Conservation (phyloP, 2,113 vertebrate species). For the Leucopternis melanops region DNA sequence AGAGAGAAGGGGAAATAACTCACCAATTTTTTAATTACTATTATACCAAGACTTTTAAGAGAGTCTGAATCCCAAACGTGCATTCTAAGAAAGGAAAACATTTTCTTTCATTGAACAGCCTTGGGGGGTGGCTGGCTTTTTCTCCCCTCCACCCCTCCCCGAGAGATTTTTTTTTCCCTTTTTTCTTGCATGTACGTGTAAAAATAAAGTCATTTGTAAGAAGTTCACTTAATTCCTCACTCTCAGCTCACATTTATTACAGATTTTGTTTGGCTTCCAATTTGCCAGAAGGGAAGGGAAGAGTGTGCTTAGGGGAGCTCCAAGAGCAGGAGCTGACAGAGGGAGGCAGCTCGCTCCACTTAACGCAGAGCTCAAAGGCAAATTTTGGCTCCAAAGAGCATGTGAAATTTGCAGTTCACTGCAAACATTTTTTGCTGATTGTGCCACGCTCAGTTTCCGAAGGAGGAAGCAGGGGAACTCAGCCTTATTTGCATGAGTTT, state of each 20-base stretch:
- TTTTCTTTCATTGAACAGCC: not conserved
- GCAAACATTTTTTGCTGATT: constrained; percentile 36
- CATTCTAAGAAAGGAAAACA: constrained; percentile 24
- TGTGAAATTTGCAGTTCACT: not conserved
- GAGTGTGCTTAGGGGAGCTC: not conserved
- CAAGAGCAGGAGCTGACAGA: not conserved
- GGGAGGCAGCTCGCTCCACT: not conserved
- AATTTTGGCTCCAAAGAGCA: not conserved
- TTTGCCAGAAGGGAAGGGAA: constrained; percentile 47
- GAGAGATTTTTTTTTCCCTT: not conserved
- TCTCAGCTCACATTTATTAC: constrained; percentile 34
- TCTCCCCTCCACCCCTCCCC: not conserved
- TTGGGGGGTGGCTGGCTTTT: not conserved
- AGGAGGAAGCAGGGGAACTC: constrained; percentile 41
- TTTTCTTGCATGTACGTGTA: not conserved
- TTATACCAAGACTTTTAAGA: constrained; percentile 17
- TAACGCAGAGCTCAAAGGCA: not conserved
- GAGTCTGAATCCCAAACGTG: not conserved
- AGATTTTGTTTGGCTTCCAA: constrained; percentile 54
- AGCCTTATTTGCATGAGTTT: constrained; percentile 51
- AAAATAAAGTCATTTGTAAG: constrained; percentile 35
- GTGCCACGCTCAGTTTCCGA: constrained; percentile 46
- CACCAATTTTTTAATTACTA: not conserved
- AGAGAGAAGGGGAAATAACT: not conserved
- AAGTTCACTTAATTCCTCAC: constrained; percentile 46